These are phyloP conservation scores for Teleopsis dalmanni DNA, from an alignment of 1,140 invertebrate genomes.

Conservation along the genomic window DNA sequence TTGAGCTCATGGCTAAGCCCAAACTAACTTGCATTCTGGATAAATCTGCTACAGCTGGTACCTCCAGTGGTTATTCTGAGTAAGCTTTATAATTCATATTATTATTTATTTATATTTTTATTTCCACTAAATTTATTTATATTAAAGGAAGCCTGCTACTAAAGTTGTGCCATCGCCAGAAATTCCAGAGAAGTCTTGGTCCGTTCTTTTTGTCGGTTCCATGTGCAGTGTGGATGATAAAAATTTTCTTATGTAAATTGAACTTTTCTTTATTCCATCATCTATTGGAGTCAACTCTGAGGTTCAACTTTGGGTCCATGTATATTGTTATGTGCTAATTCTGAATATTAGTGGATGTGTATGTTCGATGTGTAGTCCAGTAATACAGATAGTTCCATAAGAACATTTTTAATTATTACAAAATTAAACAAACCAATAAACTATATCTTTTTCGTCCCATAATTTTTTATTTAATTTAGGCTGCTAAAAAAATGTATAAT, in stretches of 20 bases:
- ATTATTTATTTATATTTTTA: not conserved
- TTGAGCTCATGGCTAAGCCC: slow-evolving; percentile 28
- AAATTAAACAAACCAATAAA: too few species aligned
- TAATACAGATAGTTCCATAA: too few species aligned
- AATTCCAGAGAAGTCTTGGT: slow-evolving; percentile 36
- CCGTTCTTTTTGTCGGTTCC: slow-evolving; percentile 27
- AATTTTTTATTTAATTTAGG: too few species aligned
- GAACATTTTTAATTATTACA: too few species aligned
- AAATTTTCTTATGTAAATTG: slow-evolving; percentile 4
- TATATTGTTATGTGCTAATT: too few species aligned
- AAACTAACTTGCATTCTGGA: slow-evolving; percentile 31
- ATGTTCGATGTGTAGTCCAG: too few species aligned
- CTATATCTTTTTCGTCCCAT: too few species aligned
- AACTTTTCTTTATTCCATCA: too few species aligned
- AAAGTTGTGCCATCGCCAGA: slow-evolving; percentile 7
- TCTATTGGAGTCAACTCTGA: too few species aligned
- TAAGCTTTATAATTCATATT: slow-evolving; percentile 4
- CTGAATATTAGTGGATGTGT: too few species aligned
- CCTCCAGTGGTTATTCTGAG: slow-evolving; percentile 23
- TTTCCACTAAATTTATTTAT: not conserved
- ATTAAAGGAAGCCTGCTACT: slow-evolving; percentile 8
- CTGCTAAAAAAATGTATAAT: too few species aligned
- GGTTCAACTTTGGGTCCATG: too few species aligned
- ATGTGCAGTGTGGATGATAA: slow-evolving; percentile 8
- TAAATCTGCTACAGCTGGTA: slow-evolving; percentile 19